Base-by-base conservation (phyloP, 1,140 invertebrate genomes). In the Heliconius congener region DNA sequence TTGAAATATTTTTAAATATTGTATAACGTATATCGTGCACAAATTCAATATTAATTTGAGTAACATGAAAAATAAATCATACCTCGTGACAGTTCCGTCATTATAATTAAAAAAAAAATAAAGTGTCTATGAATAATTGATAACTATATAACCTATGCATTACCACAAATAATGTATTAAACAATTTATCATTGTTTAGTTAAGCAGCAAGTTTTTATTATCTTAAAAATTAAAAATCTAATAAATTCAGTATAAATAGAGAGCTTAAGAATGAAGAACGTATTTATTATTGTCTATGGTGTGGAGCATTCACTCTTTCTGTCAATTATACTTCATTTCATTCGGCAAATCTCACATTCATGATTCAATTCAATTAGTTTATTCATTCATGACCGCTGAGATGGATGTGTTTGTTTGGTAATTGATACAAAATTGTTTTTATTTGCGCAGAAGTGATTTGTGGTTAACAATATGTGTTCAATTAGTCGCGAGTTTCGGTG, bases 81-180 rank as follows among this genome's bases (percentile, higher is more conserved):
- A 93, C 92, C 92, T 93, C 92, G 92, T 93, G 92, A 93, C 91
- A 93, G 88, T 71, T 93, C 92, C 85, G 92, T 91, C 92, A 93
- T 93, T 81, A 77, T 81, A 27, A 71, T 2, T 72, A 66, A 60
- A 27, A 55, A 23, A 57, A 57, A 34, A 19, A 18, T 71, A 2
- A 66, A 66, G 9, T n/a, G 73, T 79, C 60, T 79, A 75, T 66
- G 42, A 16, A 46, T 46, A 46, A 46, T 46, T 46, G 42, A 46
- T 46, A 16, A 16, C 42, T 46, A 46, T 46, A 46, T 46, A 46
- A 46, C 5, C 42, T 46, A 16, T 46, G 42, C 42, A 46, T 46
- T 16, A 46, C 42, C 16, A 46, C 42, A 16, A 46, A 46, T 46
- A 46, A 46, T 46, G 16, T 46, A 46, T 46, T 16, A 5, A 13